Evolutionary conservation across 2,113 vertebrate species (phyloP).

Genomic region (Planiliza haematocheilus): DNA sequence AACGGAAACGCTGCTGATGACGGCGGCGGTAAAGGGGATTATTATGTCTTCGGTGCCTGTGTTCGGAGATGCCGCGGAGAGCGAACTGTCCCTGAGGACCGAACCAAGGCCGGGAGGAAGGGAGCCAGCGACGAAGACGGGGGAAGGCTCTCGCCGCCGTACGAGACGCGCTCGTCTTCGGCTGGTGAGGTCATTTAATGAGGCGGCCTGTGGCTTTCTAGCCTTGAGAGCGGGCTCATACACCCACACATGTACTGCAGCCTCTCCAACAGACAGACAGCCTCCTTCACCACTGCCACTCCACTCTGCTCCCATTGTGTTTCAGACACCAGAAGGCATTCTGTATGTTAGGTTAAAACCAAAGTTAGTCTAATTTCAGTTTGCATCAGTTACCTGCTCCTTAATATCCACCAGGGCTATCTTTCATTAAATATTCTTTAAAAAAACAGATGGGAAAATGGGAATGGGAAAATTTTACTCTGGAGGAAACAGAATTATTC

Average conservation of each 20-base stretch:
- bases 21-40: conserved; percentile 32
- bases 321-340: too few relatives aligned
- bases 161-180: conserved; percentile 17
- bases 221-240: conserved; percentile 15
- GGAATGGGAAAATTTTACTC: too few relatives aligned
- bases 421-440: too few relatives aligned
- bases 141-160: conserved; percentile 1
- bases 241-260: conserved; percentile 17
- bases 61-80: conserved; percentile 19
- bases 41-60: conserved; percentile 33
- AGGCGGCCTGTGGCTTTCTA: conserved; percentile 25
- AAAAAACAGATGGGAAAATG: too few relatives aligned
- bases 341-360: too few relatives aligned
- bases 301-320: too few relatives aligned
- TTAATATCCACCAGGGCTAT: too few relatives aligned
- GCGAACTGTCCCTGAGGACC: conserved; percentile 31
- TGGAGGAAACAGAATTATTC: too few relatives aligned
- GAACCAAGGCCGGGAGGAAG: conserved; percentile 29
- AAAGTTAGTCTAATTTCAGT: too few relatives aligned
- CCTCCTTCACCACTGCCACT: conserved; percentile 27
- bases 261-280: conserved; percentile 31
- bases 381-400: too few relatives aligned
- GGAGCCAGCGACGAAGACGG: conserved; percentile 12
- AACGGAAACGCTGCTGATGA: background rate
- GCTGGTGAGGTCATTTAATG: conserved; percentile 49